Conservation (phyloP, 2,888 invertebrate genomes). For the Apoderus coryli region DNA sequence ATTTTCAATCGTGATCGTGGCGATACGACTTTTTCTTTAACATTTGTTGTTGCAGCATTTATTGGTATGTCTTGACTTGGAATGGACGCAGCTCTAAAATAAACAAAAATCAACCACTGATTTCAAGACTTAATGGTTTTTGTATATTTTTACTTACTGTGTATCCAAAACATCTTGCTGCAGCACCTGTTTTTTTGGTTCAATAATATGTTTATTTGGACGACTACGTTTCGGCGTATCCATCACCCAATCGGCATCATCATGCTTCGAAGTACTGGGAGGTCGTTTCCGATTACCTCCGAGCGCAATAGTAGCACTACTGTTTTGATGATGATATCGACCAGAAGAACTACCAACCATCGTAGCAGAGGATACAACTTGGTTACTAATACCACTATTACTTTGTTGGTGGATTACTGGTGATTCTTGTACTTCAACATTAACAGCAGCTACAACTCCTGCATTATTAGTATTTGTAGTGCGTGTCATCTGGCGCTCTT, state of each 20-base stretch:
- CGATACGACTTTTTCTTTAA: slow-evolving; percentile 27
- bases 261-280: slow-evolving; percentile 27
- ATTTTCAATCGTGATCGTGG: slow-evolving; percentile 27
- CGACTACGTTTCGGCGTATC: slow-evolving; percentile 33
- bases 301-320: slow-evolving; percentile 13
- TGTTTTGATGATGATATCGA: too few species aligned
- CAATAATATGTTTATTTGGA: slow-evolving; percentile 23
- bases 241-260: slow-evolving; percentile 35
- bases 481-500: slow-evolving; percentile 70
- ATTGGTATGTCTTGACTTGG: too few species aligned
- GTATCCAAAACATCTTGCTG: too few species aligned
- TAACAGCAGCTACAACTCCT: slow-evolving; percentile 25
- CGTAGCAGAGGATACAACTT: slow-evolving; percentile 14
- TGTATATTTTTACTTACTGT: too few species aligned
- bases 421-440: slow-evolving; percentile 19
- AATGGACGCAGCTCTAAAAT: too few species aligned
- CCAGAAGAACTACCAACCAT: too few species aligned
- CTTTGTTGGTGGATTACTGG: slow-evolving; percentile 24
- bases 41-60: too few species aligned
- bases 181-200: slow-evolving; percentile 25
- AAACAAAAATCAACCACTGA: too few species aligned
- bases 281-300: slow-evolving; percentile 29
- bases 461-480: too few species aligned
- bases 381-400: slow-evolving; percentile 25
- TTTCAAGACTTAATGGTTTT: too few species aligned